These are phyloP conservation scores for Phalacrocorax aristotelis DNA, from an alignment of 2,113 vertebrate genomes.

Conservation along the genomic window DNA sequence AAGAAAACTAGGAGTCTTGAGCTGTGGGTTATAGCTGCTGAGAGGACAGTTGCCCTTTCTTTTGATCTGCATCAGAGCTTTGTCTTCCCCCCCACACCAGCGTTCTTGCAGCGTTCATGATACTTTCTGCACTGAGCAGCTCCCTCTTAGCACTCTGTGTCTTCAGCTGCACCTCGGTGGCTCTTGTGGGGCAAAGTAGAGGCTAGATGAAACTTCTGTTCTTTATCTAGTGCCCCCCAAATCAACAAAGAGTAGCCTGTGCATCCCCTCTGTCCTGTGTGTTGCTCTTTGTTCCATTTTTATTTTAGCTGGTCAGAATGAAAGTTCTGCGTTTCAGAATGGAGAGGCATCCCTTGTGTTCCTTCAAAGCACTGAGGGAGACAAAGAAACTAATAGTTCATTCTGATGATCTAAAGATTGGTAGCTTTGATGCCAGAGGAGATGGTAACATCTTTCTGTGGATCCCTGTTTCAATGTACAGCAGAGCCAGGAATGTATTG, in stretches of 20 bases:
- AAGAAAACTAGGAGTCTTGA: background rate
- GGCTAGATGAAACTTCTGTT: background rate
- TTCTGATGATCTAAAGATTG: background rate
- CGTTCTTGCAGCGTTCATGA: background rate
- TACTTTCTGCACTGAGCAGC: background rate
- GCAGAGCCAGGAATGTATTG: background rate
- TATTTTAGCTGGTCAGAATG: background rate
- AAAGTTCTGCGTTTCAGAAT: accelerated
- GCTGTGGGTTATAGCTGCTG: background rate
- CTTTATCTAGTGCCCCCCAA: background rate
- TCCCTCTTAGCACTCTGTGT: background rate
- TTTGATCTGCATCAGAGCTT: background rate
- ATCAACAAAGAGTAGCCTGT: too few species aligned
- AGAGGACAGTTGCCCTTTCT: background rate
- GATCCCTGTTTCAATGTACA: background rate
- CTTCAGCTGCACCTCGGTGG: background rate
- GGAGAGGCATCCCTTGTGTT: background rate
- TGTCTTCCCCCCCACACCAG: background rate
- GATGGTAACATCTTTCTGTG: background rate
- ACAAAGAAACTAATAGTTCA: background rate
- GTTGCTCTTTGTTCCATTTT: background rate
- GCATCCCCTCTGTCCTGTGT: background rate
- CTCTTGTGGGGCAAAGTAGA: background rate
- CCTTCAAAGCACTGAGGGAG: background rate
- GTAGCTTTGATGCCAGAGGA: background rate